phyloP scores from a whole-genome alignment of 2,797 vertebrate species.

The Mus spretus region DNA sequence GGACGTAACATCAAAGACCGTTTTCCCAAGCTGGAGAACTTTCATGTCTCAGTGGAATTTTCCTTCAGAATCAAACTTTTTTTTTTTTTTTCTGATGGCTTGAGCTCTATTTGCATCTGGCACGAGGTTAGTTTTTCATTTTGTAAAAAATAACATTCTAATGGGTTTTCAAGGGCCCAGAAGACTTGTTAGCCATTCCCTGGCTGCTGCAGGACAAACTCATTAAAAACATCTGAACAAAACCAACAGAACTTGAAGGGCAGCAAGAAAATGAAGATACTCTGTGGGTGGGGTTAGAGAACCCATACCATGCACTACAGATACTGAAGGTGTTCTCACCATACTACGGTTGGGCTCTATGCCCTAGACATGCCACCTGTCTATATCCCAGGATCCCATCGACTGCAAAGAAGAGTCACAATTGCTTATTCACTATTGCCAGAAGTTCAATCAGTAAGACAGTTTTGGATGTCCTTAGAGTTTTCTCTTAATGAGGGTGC shows the following conservation, averaged over 20 bases:
- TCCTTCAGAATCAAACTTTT: slow-evolving; percentile 81
- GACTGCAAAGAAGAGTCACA: not conserved
- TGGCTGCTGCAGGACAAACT: slow-evolving; percentile 85
- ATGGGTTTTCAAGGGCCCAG: slow-evolving; percentile 85
- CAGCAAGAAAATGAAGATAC: slow-evolving; percentile 82
- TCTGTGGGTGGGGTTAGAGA: slow-evolving; percentile 37
- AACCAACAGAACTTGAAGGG: slow-evolving; percentile 85
- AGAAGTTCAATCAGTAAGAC: slow-evolving; percentile 65
- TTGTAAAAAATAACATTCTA: slow-evolving; percentile 86
- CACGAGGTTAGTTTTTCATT: slow-evolving; percentile 85
- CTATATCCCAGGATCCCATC: not conserved
- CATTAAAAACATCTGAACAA: slow-evolving; percentile 87
- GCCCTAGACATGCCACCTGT: not conserved
- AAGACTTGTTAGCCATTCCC: slow-evolving; percentile 86
- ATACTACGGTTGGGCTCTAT: not conserved
- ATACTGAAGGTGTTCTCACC: not conserved
- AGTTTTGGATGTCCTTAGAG: slow-evolving; percentile 58
- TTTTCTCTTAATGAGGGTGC: slow-evolving; percentile 68
- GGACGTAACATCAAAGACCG: slow-evolving; percentile 79
- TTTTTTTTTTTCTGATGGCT: slow-evolving; percentile 79
- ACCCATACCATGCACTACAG: not conserved
- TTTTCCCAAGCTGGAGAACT: slow-evolving; percentile 81
- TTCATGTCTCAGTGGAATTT: slow-evolving; percentile 83
- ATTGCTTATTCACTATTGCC: slow-evolving; percentile 4
- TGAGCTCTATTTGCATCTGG: slow-evolving; percentile 85